Evolutionary conservation across 2,888 invertebrate species (phyloP), one percentile per base, ranked within the genome.

Genomic region (Allygus modestus): DNA sequence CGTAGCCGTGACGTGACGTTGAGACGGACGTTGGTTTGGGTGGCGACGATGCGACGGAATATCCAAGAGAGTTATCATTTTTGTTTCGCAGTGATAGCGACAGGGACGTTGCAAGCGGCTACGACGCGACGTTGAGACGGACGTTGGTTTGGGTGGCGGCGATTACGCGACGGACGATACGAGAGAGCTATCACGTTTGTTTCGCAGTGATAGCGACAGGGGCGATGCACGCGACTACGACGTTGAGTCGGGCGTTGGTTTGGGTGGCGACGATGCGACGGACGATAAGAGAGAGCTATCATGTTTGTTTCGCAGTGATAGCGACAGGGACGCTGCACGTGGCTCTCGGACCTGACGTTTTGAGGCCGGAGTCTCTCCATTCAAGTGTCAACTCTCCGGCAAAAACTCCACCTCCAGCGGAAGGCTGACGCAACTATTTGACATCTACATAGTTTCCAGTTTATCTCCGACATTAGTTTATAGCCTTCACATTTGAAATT

Each of bases 381-480:
- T 73, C 73, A 73, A 28, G 73, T 73, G 73, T 73, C 73, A 73
- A 73, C 69, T 69, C 65, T 23, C n/a, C 69, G 43, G 41, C 73
- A 73, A 73, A 37, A 73, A 73, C 73, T 41, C 73, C 37, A 1
- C 37, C 31, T 69, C 69, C 31, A n/a, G 31, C 20, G 69, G 26
- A 31, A 69, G 33, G 5, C 33, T 41, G 73, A 41, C 73, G 43
- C 28, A 65, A 65, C 65, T 65, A 65, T 65, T 65, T 65, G 31
- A 65, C 65, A 28, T 65, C 65, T 65, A 65, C 65, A 65, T 65
- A 65, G 65, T 65, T 65, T 15, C 65, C 65, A 65, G 28, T 65
- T 65, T 65, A 65, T 65, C 65, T 65, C 65, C 65, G 51, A 65
- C 65, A 65, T 65, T 65, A 65, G 65, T 65, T 65, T 65, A 65